Evolutionary conservation across 2,797 vertebrate genomes (phyloP), one percentile per base, ranked within the genome.

Genomic region (Cygnus olor): DNA sequence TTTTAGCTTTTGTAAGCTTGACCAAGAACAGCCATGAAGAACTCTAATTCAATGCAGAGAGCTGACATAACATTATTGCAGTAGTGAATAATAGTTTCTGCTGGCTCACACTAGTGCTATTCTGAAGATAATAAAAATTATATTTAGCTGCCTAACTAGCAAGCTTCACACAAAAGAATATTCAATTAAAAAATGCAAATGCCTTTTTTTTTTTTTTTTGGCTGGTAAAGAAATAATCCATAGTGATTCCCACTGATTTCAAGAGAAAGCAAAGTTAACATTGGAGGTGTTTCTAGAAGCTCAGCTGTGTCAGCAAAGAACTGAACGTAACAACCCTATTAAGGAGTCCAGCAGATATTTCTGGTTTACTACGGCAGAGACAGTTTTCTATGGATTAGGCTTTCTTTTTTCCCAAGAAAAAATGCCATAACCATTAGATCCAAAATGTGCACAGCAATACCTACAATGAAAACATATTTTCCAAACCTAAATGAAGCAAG

Each of bases 141-240:
- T 74, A 94, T 96, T 89, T 97, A 93, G 94, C 89, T 94, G 80
- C 91, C 86, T 53, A 92, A 72, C 85, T 88, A 94, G 89, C 51
- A 54, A 96, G 73, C 88, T 79, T 95, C 68, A 80, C 85, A 96
- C 77, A 96, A 85, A 97, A 74, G 80, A 87, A 90, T 8, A 94
- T 88, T 81, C 77, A 88, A 97, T 87, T 96, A 94, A 95, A 86
- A 97, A 97, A 95, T 91, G 85, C 78, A 96, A 97, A 94, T 93
- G 77, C 34, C 25, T 84, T 86, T 82, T 94, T 92, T 95, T 93
- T 24, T 24, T 82, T 88, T 81, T 93, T 91, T 94, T 93, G 45
- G 93, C 73, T 95, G 85, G 91, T 45, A 65, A 68, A 91, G 84
- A 96, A 94, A 94, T 76, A 95, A 94, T 93, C 77, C 64, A 68